phyloP scores from a whole-genome alignment of 2,113 vertebrate genomes.

The Lontra canadensis region DNA sequence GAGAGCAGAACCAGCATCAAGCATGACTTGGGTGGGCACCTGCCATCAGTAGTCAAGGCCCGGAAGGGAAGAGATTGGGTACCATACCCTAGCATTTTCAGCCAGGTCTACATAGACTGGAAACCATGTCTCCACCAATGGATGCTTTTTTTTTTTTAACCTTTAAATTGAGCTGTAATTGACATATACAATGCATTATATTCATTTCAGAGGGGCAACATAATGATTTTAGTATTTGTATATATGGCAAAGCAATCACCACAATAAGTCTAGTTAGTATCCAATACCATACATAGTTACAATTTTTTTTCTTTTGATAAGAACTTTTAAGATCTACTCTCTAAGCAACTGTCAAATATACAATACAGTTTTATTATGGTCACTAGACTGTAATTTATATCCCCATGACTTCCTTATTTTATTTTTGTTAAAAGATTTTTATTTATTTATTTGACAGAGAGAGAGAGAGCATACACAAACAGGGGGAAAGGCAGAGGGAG shows the following conservation, averaged over 20 bases:
- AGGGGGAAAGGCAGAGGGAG: too few species aligned
- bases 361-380: not conserved
- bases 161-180: not conserved
- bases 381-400: not conserved
- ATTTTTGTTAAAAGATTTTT: too few species aligned
- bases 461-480: too few species aligned
- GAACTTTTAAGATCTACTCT: not conserved
- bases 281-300: not conserved
- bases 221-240: not conserved
- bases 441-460: too few species aligned
- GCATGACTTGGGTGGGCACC: not conserved
- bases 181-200: not conserved
- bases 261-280: not conserved
- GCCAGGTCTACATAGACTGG: not conserved
- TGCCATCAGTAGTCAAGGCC: not conserved
- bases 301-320: not conserved
- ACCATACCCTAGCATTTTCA: not conserved
- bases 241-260: not conserved
- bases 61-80: not conserved
- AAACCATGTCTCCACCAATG: not conserved
- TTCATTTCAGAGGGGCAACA: not conserved
- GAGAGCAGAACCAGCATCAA: accelerated
- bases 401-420: not conserved
- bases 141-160: not conserved
- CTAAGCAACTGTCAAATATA: not conserved